Evolutionary conservation across 2,888 invertebrate genomes (phyloP).

Genomic region (Euplexia lucipara): DNA sequence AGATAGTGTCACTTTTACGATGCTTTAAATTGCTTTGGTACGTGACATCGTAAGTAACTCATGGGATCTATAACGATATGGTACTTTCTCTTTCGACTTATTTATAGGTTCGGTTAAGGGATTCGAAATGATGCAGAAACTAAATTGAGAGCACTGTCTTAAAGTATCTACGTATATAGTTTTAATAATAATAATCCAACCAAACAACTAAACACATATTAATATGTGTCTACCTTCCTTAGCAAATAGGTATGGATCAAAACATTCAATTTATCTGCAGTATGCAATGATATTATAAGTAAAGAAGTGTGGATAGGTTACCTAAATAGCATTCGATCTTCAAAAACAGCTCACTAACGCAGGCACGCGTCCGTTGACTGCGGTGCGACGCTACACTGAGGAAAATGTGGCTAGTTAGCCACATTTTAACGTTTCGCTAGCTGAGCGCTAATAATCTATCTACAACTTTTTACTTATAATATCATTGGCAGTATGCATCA

Average conservation of each 20-base stretch:
- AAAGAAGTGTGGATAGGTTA: too few species aligned
- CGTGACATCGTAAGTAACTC: conserved; percentile 80
- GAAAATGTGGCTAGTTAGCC: too few species aligned
- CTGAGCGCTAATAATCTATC: too few species aligned
- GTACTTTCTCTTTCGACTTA: conserved; percentile 75
- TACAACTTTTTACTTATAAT: too few species aligned
- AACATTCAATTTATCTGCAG: too few species aligned
- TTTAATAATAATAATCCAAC: background rate
- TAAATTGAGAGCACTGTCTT: background rate
- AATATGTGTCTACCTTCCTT: background rate
- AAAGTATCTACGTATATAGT: background rate
- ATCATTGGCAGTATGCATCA: background rate
- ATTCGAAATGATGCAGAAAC: conserved; percentile 23
- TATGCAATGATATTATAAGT: too few species aligned
- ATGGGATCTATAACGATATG: conserved; percentile 70
- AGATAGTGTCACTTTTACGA: conserved; percentile 66
- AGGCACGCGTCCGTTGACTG: too few species aligned
- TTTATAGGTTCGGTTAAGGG: conserved; percentile 30
- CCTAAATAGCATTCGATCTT: too few species aligned
- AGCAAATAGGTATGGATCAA: background rate
- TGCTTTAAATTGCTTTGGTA: conserved; percentile 74
- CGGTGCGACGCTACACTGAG: too few species aligned
- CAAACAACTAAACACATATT: rapidly evolving
- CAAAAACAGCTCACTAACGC: too few species aligned
- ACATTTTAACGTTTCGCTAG: too few species aligned